Conservation (phyloP, 2,113 vertebrate species). For the Pluvianellus socialis region DNA sequence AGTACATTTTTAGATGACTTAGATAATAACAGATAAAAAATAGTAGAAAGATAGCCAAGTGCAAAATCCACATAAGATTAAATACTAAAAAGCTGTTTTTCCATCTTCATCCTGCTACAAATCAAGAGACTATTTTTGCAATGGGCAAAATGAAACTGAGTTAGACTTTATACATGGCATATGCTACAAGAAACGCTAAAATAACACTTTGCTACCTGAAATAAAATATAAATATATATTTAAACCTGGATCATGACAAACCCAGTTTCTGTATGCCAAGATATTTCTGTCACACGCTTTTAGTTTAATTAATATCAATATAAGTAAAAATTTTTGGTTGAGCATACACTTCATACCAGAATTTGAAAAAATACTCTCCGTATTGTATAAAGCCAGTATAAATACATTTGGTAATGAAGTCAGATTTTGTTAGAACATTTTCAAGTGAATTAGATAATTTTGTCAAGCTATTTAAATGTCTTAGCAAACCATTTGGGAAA, state of each 20-base stretch:
- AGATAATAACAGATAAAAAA: conserved; percentile 12
- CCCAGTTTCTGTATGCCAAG: conserved; percentile 38
- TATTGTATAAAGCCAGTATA: conserved; percentile 82
- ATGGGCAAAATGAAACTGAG: conserved; percentile 42
- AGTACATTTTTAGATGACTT: background rate
- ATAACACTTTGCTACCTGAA: conserved; percentile 49
- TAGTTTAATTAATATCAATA: conserved; percentile 61
- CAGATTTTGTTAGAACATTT: conserved; percentile 89
- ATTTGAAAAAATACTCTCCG: conserved; percentile 18
- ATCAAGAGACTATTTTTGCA: conserved; percentile 60
- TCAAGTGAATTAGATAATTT: conserved; percentile 94
- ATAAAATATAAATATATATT: conserved; percentile 19
- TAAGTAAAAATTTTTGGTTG: conserved; percentile 54
- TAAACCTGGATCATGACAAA: conserved; percentile 3
- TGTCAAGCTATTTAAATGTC: conserved; percentile 95
- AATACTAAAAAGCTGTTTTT: conserved; percentile 37
- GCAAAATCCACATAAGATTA: background rate
- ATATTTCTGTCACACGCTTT: conserved; percentile 53
- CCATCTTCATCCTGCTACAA: conserved; percentile 41
- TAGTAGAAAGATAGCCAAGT: background rate
- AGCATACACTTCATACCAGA: conserved; percentile 36
- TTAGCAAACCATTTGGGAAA: conserved; percentile 88
- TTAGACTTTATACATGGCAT: background rate
- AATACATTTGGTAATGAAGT: conserved; percentile 96
- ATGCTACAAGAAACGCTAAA: conserved; percentile 16